These are phyloP conservation scores for Prunella himalayana DNA, from an alignment of 2,113 vertebrate species.

Conservation along the genomic window DNA sequence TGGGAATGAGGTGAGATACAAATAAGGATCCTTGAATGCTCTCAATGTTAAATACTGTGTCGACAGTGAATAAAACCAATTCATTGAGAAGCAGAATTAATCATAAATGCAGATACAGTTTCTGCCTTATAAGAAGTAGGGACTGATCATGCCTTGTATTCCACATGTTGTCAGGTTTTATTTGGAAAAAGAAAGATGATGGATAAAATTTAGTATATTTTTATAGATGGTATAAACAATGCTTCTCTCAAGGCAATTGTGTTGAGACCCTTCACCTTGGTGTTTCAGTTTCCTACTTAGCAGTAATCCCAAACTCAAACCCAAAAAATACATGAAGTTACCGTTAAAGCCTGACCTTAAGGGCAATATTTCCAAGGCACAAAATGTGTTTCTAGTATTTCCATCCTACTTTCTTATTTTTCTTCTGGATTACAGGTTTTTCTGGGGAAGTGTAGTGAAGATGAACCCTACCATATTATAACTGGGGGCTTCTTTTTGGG, in stretches of 20 bases:
- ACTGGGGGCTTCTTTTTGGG: accelerated
- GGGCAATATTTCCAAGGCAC: background rate
- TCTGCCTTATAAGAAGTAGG: background rate
- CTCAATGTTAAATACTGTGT: background rate
- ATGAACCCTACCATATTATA: background rate
- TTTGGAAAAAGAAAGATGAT: background rate
- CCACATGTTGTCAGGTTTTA: background rate
- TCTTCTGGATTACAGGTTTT: background rate
- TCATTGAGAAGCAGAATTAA: background rate
- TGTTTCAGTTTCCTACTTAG: background rate
- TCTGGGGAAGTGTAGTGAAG: background rate
- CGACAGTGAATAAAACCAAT: background rate
- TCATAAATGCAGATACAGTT: background rate
- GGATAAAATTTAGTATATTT: background rate
- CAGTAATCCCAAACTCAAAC: background rate
- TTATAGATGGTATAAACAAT: background rate
- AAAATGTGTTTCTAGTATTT: background rate
- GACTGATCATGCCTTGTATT: background rate
- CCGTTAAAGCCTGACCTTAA: background rate
- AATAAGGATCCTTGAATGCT: background rate
- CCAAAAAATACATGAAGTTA: background rate
- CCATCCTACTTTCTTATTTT: background rate
- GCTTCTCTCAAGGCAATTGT: background rate
- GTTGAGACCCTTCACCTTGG: background rate
- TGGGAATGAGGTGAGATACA: conserved; percentile 86